A percentile compares a stretch with the other conserved stretches of the same genome.
These are phyloP conservation scores for Thripadectes ignobilis DNA, from an alignment of 2,797 vertebrate genomes.

Conservation along the genomic window DNA sequence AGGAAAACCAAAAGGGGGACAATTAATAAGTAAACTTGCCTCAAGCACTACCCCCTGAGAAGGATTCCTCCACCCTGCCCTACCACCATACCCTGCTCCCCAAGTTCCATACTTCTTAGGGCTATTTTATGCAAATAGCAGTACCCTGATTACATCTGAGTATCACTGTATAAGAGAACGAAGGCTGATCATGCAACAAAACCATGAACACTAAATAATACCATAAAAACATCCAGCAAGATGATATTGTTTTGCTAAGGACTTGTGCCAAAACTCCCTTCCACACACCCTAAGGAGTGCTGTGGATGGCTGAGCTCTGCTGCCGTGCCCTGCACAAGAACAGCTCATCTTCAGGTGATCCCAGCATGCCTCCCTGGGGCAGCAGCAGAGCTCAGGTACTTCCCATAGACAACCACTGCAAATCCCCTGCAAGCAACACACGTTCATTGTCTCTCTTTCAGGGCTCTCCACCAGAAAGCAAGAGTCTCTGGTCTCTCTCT, in stretches of 20 bases:
- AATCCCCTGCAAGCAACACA: conserved; percentile 26
- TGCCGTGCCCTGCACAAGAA: neutral
- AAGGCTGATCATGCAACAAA: neutral
- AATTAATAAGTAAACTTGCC: neutral
- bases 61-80: neutral
- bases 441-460: conserved; percentile 67
- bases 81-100: neutral
- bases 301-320: neutral
- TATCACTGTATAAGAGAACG: neutral
- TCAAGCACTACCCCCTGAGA: neutral
- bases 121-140: neutral
- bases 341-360: neutral
- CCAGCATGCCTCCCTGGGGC: neutral
- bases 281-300: neutral
- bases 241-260: neutral
- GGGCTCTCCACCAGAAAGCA: conserved; percentile 53
- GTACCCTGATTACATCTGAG: neutral
- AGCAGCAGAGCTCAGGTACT: conserved; percentile 45
- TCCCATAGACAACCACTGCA: conserved; percentile 80
- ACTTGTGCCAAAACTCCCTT: neutral
- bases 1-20: neutral
- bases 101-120: neutral
- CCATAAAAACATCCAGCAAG: neutral
- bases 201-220: neutral
- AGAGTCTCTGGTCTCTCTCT: conserved; percentile 42